A percentile compares a stretch with the other conserved stretches of the same genome.
phyloP scores from a whole-genome alignment of 2,797 vertebrate species.

The Leuciscus waleckii region DNA sequence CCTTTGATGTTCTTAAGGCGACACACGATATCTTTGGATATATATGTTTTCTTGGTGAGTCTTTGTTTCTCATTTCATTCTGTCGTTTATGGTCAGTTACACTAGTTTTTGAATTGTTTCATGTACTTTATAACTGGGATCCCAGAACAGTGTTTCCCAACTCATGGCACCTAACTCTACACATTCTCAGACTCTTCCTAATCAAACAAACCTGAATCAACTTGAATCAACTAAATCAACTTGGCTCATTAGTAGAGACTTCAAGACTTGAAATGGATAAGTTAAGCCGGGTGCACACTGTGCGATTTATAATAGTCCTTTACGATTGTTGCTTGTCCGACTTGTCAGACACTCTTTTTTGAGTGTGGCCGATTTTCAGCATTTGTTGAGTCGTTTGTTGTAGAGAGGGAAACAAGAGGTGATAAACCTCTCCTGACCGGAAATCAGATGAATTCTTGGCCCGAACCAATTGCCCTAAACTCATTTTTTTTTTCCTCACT shows the following conservation, averaged over 20 bases:
- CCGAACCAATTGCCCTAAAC: no score
- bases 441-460: no score
- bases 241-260: background rate
- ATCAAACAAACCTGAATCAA: background rate
- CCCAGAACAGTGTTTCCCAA: background rate
- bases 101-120: background rate
- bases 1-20: no score
- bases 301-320: no score
- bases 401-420: no score
- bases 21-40: background rate
- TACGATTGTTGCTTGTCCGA: no score
- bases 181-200: background rate
- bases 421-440: no score
- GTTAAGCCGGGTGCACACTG: no score
- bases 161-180: background rate
- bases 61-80: conserved; percentile 1
- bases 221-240: background rate
- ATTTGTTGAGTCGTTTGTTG: no score
- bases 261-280: background rate
- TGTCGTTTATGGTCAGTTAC: background rate
- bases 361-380: no score
- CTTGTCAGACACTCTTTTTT: no score
- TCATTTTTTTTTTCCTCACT: no score
- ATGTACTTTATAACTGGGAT: background rate
- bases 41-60: background rate